Evolutionary conservation across 2,113 vertebrate species (phyloP), one percentile per base, ranked within the genome.

Genomic region (Physeter macrocephalus): DNA sequence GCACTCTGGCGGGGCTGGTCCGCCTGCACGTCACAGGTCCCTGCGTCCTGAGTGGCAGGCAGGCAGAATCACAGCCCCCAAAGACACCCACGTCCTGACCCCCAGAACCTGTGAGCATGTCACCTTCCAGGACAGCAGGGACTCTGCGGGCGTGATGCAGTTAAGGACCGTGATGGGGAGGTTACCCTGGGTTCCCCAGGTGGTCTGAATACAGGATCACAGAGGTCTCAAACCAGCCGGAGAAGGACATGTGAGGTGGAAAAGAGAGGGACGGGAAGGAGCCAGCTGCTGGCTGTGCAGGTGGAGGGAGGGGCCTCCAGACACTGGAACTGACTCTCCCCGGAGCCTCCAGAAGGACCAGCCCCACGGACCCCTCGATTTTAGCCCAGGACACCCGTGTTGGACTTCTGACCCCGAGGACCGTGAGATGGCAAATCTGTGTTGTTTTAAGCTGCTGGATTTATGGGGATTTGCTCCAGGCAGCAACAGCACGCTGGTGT

Each of bases 11-110:
- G 9, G 27, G 27, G 29, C 29, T 3, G 6, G 5, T 8, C 29
- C 36, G 34, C 29, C 87, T 8, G 1, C 8, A 15, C 0, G 6
- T 75, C 87, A 10, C 21, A 18, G 9, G 41, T 25, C 41, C 27
- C 87, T 4, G 15, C 1, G 0, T n/a, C 71, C 54, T 2, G 8
- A 2, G 29, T 7, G 29, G 29, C 52, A 61, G 29, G 29, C 52
- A 61, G 25, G n/a, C 57, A 46, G 59, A 46, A 36, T 13, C 21
- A 57, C 5, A 31, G 46, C 36, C 67, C 57, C 57, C 74, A 36
- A 17, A n/a, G 64, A 41, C 1, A 0, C 17, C 17, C 6, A 8
- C 0, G 5, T 12, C 34, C 80, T 39, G 46, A 29, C 52, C 61
- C 39, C 52, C 59, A 46, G 78, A 29, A 46, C 23, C 46, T 18